Base-by-base conservation (phyloP, 2,888 invertebrate genomes). In the Glyphotaelius pellucidus region DNA sequence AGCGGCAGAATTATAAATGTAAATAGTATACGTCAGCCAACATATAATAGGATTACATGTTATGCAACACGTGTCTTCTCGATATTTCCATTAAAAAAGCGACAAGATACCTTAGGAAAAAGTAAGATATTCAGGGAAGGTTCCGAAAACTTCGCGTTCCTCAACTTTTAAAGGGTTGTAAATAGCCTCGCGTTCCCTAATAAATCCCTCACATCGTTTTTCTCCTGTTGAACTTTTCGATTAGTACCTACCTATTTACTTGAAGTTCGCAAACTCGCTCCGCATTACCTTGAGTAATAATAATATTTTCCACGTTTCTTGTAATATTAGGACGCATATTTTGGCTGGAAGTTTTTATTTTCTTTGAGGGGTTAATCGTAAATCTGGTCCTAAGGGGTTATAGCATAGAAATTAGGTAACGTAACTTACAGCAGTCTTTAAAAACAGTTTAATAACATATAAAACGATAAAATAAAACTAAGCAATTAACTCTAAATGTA, bases 171-270 rank as follows among this genome's bases (percentile, higher is more conserved):
- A 67, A 67, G 67, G 67, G 67, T 67, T 67, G 67, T 67, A 67
- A 67, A 67, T 67, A n/a, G 19, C 67, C 1, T 67, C 7, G 67
- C 25, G 67, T 67, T 25, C 67, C 2, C 25, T n/a, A 67, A 67
- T 67, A 67, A 67, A 67, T 67, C 67, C 67, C 67, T 67, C 67
- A n/a, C 25, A 67, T 67, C 67, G 67, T 67, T 67, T 67, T 67
- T 67, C 67, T 67, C 67, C 67, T 67, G 67, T 67, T 67, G 67
- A 67, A 67, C 67, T 67, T 67, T 67, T 67, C 67, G 67, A 67
- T n/a, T 67, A 67, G 67, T 67, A 67, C 67, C 67, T 67, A 67
- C 67, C 67, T 67, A 67, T 25, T 67, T 67, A 67, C 67, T 67
- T 67, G 67, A 67, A n/a, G 67, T 67, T 67, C n/a, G 5, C 1